phyloP scores from a whole-genome alignment of 2,888 invertebrate species.

The Pherbina coryleti region DNA sequence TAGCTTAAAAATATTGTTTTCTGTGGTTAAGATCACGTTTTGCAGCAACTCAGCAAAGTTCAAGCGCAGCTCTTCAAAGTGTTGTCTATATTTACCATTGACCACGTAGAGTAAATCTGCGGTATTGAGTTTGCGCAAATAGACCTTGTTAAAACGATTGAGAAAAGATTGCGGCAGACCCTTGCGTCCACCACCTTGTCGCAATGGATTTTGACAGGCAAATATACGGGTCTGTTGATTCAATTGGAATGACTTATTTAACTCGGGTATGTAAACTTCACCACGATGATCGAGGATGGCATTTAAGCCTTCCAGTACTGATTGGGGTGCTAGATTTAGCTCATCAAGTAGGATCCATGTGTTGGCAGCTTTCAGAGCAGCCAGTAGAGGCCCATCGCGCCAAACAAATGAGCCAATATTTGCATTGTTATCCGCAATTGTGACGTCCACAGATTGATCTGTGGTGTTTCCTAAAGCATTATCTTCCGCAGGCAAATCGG shows the following conservation, averaged over 20 bases:
- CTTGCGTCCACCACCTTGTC: slow-evolving; percentile 95
- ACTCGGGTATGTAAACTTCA: slow-evolving; percentile 94
- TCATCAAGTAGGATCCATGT: slow-evolving; percentile 98
- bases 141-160: slow-evolving; percentile 95
- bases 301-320: slow-evolving; percentile 97
- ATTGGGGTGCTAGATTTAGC: slow-evolving; percentile 97
- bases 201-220: slow-evolving; percentile 97
- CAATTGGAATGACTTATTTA: slow-evolving; percentile 87
- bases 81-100: slow-evolving; percentile 60
- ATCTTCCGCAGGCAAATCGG: slow-evolving; percentile 95
- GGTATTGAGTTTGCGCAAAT: slow-evolving; percentile 75
- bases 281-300: slow-evolving; percentile 98
- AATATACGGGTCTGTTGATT: slow-evolving; percentile 87
- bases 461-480: slow-evolving; percentile 67
- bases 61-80: slow-evolving; percentile 55
- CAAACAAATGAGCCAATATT: slow-evolving; percentile 90
- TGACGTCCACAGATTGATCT: slow-evolving; percentile 43
- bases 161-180: slow-evolving; percentile 97
- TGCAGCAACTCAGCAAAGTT: slow-evolving; percentile 53
- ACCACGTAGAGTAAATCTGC: slow-evolving; percentile 74
- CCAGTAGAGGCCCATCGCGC: slow-evolving; percentile 95
- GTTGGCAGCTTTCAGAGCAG: slow-evolving; percentile 86
- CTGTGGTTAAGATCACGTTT: slow-evolving; percentile 12
- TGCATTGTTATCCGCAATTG: neutral
- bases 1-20: slow-evolving; percentile 51